A percentile compares a stretch with the other conserved stretches of the same genome.
phyloP scores from a whole-genome alignment of 1,140 invertebrate species.

The Pseudachorutes palmiensis region DNA sequence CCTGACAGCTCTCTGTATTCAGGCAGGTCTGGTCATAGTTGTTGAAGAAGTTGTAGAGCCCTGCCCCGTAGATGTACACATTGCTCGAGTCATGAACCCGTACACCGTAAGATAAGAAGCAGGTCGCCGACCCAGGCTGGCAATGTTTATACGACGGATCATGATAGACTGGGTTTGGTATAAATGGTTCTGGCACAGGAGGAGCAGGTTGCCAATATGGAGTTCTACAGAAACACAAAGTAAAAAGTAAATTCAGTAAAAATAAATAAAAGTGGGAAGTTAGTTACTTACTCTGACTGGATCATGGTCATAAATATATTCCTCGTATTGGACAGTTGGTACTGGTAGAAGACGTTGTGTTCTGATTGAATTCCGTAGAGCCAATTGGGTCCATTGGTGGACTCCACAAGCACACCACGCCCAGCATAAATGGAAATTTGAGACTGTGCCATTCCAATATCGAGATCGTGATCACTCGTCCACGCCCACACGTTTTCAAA shows the following conservation, averaged over 20 bases:
- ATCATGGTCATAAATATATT: constrained; percentile 37
- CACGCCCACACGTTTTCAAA: constrained; percentile 37
- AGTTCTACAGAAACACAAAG: constrained; percentile 4
- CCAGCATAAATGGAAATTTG: constrained; percentile 31
- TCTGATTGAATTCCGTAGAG: constrained; percentile 34
- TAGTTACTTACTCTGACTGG: constrained; percentile 24
- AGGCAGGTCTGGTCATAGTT: constrained; percentile 36
- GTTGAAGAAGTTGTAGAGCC: constrained; percentile 36
- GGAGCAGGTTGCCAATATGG: constrained; percentile 34
- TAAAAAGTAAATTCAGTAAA: not conserved
- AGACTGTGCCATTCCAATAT: constrained; percentile 24
- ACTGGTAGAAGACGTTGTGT: constrained; percentile 36
- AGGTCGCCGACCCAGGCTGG: not conserved
- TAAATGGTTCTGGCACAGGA: constrained; percentile 29
- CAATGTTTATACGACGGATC: constrained; percentile 33
- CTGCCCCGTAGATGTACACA: constrained; percentile 34
- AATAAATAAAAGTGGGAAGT: no score
- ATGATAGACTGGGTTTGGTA: constrained; percentile 14
- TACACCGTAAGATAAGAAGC: constrained; percentile 24
- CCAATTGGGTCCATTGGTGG: constrained; percentile 29
- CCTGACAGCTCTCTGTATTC: constrained; percentile 30
- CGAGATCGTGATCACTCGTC: constrained; percentile 35
- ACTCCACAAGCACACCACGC: constrained; percentile 31
- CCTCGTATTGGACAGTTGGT: constrained; percentile 26
- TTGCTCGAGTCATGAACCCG: constrained; percentile 11